A percentile compares a stretch with the other conserved stretches of the same genome.
phyloP scores from a whole-genome alignment of 2,888 invertebrate genomes.

The Macaria notata region DNA sequence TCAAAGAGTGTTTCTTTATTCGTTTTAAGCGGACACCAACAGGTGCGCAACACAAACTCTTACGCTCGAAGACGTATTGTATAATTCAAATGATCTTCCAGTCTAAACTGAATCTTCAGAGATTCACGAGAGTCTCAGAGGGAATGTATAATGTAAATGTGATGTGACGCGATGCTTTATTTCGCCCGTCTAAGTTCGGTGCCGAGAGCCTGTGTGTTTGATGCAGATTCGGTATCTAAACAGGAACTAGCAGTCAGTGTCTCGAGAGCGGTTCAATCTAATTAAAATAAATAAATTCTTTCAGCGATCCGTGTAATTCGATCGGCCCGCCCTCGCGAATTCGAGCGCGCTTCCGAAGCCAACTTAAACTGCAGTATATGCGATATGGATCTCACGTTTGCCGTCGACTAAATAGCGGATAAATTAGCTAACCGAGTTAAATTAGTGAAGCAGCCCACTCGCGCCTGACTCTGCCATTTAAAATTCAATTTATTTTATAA shows the following conservation, averaged over 20 bases:
- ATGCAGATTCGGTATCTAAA: constrained; percentile 24
- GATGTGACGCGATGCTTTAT: constrained; percentile 41
- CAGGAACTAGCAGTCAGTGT: constrained; percentile 32
- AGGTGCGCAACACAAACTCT: constrained; percentile 44
- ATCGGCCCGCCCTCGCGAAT: constrained; percentile 62
- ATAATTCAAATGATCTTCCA: constrained; percentile 50
- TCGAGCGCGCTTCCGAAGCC: constrained; percentile 60
- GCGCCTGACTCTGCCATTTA: constrained; percentile 38
- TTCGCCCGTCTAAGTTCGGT: constrained; percentile 32
- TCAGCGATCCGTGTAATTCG: constrained; percentile 41
- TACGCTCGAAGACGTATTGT: constrained; percentile 44
- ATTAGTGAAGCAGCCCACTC: constrained; percentile 58
- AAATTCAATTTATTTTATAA: constrained; percentile 34
- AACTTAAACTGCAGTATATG: constrained; percentile 62
- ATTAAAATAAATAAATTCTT: constrained; percentile 39
- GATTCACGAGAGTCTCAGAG: constrained; percentile 42
- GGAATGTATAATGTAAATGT: constrained; percentile 52
- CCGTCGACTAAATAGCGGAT: constrained; percentile 73
- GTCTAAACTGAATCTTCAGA: constrained; percentile 47
- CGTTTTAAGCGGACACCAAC: constrained; percentile 35
- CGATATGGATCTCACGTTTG: constrained; percentile 79
- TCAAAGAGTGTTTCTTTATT: constrained; percentile 30
- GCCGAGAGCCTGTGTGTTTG: constrained; percentile 20
- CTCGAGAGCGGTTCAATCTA: constrained; percentile 23
- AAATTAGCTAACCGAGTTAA: constrained; percentile 75